These are phyloP conservation scores for Neelides sp. DNA, from an alignment of 1,140 invertebrate genomes.

Conservation along the genomic window DNA sequence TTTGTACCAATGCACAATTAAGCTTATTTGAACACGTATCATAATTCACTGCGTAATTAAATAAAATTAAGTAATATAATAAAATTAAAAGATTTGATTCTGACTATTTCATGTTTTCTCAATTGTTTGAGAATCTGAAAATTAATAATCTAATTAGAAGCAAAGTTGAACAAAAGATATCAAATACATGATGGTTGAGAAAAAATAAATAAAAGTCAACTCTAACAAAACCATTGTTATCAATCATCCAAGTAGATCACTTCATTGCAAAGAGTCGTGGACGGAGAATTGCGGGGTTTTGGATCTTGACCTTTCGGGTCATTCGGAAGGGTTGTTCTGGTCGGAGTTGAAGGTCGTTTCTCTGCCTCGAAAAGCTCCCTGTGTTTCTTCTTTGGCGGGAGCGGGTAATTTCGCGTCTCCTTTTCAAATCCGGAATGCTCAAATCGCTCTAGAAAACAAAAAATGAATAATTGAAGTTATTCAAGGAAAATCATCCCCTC, in stretches of 20 bases:
- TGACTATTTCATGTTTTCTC: too few species aligned
- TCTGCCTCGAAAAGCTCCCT: neutral
- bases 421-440: neutral
- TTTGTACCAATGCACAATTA: too few species aligned
- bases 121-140: too few species aligned
- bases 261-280: neutral
- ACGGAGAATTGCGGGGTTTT: neutral
- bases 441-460: neutral
- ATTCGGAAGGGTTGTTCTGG: neutral
- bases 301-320: neutral
- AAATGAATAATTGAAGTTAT: neutral
- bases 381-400: slow-evolving; percentile 19
- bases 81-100: too few species aligned
- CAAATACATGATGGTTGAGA: neutral
- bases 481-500: neutral
- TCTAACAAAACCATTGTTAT: slow-evolving; percentile 1
- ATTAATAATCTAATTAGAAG: too few species aligned
- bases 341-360: neutral
- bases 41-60: too few species aligned
- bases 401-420: slow-evolving; percentile 4
- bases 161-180: too few species aligned
- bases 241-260: slow-evolving; percentile 12
- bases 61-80: too few species aligned
- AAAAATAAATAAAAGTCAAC: neutral
- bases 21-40: too few species aligned